Conservation (phyloP, 1,140 invertebrate species). For the Geopemphigus sp. region DNA sequence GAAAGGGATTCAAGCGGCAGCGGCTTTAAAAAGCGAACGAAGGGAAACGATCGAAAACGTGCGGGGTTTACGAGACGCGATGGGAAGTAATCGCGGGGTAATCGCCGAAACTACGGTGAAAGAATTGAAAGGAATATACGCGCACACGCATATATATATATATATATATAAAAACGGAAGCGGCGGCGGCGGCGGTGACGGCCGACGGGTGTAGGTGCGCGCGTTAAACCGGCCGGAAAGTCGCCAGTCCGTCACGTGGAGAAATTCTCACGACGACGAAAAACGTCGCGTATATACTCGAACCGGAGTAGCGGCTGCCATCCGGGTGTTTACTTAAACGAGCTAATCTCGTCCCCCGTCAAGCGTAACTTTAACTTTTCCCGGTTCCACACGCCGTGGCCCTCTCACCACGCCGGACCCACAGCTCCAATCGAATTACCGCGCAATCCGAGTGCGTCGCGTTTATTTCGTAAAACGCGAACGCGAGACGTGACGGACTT, state of each 20-base stretch:
- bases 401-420: too few species aligned
- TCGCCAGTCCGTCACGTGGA: slow-evolving; percentile 37
- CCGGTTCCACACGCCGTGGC: too few species aligned
- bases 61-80: not conserved
- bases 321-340: slow-evolving; percentile 41
- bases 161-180: too few species aligned
- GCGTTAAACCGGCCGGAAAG: slow-evolving; percentile 37
- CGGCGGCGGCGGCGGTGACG: too few species aligned
- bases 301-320: not conserved
- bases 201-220: not conserved
- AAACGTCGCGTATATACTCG: not conserved
- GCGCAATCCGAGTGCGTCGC: too few species aligned
- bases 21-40: not conserved
- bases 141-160: too few species aligned
- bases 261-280: slow-evolving; percentile 26
- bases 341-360: slow-evolving; percentile 16
- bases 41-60: not conserved
- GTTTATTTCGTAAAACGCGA: too few species aligned
- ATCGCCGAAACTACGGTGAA: not conserved
- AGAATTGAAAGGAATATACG: not conserved
- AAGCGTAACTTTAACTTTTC: too few species aligned
- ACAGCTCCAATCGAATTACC: too few species aligned
- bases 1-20: not conserved
- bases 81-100: not conserved
- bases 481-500: too few species aligned